Conservation (phyloP, 2,888 invertebrate species). For the Pardosa pseudoannulata region DNA sequence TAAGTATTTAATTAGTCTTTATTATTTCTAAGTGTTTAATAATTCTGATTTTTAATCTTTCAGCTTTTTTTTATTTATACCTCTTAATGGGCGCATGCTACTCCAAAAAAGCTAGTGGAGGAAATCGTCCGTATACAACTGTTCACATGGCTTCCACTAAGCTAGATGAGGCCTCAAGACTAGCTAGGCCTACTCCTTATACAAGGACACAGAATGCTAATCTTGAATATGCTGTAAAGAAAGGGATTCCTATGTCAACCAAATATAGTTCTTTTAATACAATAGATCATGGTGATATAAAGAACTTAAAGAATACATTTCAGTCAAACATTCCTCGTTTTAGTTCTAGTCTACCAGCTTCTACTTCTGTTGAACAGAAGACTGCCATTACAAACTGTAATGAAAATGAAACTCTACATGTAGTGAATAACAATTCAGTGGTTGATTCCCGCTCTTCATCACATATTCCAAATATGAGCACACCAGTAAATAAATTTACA, state of each 20-base stretch:
- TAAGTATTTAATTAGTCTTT: too few relatives aligned
- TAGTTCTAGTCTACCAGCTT: constrained; percentile 56
- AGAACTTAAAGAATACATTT: constrained; percentile 46
- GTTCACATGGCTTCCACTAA: constrained; percentile 71
- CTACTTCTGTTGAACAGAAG: constrained; percentile 38
- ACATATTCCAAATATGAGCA: constrained; percentile 30
- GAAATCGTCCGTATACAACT: constrained; percentile 61
- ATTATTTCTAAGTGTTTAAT: too few relatives aligned
- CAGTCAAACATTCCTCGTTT: constrained; percentile 70
- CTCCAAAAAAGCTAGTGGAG: constrained; percentile 71
- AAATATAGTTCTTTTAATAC: constrained; percentile 39
- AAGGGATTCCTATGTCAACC: constrained; percentile 44
- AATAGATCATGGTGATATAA: constrained; percentile 44
- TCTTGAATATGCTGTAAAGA: constrained; percentile 44
- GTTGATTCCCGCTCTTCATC: constrained; percentile 51
- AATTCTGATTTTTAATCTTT: constrained; percentile 7
- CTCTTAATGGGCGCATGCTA: constrained; percentile 73
- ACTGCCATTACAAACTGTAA: constrained; percentile 30
- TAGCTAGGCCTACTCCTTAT: constrained; percentile 70
- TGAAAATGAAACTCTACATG: constrained; percentile 61
- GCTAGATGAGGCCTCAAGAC: constrained; percentile 60
- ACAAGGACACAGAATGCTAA: constrained; percentile 56
- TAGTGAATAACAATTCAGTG: constrained; percentile 69
- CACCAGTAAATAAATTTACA: constrained; percentile 35
- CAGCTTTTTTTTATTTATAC: constrained; percentile 37